Base-by-base conservation (phyloP, 2,888 invertebrate genomes). In the Pristionchus maxplancki region DNA sequence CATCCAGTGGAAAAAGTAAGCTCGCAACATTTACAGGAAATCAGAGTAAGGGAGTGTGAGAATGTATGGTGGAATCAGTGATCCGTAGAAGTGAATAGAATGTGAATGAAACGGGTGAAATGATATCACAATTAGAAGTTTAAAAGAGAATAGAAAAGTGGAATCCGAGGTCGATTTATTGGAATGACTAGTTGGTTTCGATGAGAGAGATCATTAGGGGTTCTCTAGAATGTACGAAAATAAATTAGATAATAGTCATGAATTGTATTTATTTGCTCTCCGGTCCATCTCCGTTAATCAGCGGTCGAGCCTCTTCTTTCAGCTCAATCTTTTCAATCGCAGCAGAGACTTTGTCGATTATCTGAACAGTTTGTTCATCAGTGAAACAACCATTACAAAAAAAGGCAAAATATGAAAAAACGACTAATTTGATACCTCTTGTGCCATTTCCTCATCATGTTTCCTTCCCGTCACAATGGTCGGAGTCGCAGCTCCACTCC, bases 401-500 rank as follows among this genome's bases (percentile, higher is more conserved):
- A n/a, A n/a, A n/a, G n/a, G n/a, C n/a, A n/a, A n/a, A n/a, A n/a
- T n/a, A n/a, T n/a, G n/a, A n/a, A n/a, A n/a, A n/a, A n/a, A n/a
- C n/a, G n/a, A n/a, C n/a, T n/a, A n/a, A n/a, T n/a, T n/a, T n/a
- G n/a, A n/a, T 1, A 87, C 86, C 86, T 87, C 86, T 40, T 71
- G 67, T 87, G 86, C 67, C 71, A 87, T 71, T 17, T 87, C 86
- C 34, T 87, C 86, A 58, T 87, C 86, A 31, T 87, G 86, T 50
- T 71, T 87, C 71, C 50, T 87, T 67, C 86, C 86, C n/a, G 86
- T 87, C 3, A 87, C 86, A 71, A 88, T 44, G 9, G 88, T 88
- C 0, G 88, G 88, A 37, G 88, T 88, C n/a, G 88, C 88, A 20
- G 78, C 88, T 40, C 88, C 88, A 81, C 88, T 88, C 24, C 88